phyloP scores from a whole-genome alignment of 2,888 invertebrate species.

The Parnassius glacialis region DNA sequence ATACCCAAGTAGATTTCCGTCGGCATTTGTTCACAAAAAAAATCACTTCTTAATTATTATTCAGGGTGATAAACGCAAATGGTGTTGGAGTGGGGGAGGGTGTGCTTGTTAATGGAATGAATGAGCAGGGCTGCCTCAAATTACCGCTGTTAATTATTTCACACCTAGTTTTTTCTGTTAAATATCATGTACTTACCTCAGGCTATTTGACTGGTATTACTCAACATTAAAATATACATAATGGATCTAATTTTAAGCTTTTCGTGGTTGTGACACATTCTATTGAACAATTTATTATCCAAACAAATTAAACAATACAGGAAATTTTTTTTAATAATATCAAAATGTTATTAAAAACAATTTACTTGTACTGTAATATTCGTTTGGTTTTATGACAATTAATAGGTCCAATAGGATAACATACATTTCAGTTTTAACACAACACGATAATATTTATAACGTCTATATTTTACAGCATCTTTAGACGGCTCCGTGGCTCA shows the following conservation, averaged over 20 bases:
- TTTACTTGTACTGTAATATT: too few relatives aligned
- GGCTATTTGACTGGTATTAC: conserved; percentile 1
- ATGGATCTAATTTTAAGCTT: not conserved
- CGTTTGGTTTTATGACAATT: too few relatives aligned
- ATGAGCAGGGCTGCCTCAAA: conserved; percentile 47
- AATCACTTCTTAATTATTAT: conserved; percentile 67
- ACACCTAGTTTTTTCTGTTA: conserved; percentile 21
- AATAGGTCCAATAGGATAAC: too few relatives aligned
- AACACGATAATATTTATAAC: too few relatives aligned
- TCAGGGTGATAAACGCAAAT: conserved; percentile 48
- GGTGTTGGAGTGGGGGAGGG: conserved; percentile 38
- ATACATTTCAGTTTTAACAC: too few relatives aligned
- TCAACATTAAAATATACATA: conserved; percentile 11
- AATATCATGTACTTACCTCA: conserved; percentile 7
- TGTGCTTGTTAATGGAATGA: conserved; percentile 62
- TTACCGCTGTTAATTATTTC: conserved; percentile 25
- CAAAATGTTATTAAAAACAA: too few relatives aligned
- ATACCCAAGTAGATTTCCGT: conserved; percentile 29
- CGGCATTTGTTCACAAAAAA: conserved; percentile 42
- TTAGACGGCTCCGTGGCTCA: too few relatives aligned
- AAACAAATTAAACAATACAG: too few relatives aligned
- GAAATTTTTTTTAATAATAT: too few relatives aligned
- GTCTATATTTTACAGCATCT: too few relatives aligned
- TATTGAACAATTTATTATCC: too few relatives aligned
- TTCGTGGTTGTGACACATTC: not conserved